These are phyloP conservation scores for Betta splendens DNA, from an alignment of 2,797 vertebrate genomes.

Conservation along the genomic window DNA sequence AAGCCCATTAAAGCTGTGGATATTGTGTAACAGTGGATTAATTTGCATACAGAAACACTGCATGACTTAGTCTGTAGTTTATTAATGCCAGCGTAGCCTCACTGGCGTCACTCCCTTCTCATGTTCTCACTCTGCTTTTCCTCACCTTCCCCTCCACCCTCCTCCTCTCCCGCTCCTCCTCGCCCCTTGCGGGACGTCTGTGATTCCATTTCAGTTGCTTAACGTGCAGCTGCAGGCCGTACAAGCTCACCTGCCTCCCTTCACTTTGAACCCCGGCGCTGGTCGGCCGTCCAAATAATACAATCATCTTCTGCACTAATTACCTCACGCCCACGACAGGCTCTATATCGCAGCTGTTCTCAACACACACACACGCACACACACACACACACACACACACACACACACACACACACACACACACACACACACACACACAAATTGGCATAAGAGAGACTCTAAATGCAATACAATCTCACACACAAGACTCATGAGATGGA, in stretches of 20 bases:
- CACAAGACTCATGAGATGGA: too few species aligned
- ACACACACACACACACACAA: conserved; percentile 20
- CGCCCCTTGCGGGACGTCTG: conserved; percentile 55
- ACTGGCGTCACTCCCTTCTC: conserved; percentile 1
- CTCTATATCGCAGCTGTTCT: conserved; percentile 79
- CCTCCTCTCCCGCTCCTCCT: conserved; percentile 11
- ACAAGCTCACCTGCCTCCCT: conserved; percentile 81
- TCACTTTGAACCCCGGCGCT: conserved; percentile 75
- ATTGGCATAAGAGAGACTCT: conserved; percentile 50
- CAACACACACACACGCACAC: conserved; percentile 35
- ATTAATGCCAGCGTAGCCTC: conserved; percentile 18
- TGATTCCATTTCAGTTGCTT: conserved; percentile 75
- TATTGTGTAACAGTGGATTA: conserved; percentile 2
- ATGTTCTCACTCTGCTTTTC: conserved; percentile 17
- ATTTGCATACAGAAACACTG: conserved; percentile 1
- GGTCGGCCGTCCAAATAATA: conserved; percentile 78
- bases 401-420: conserved; percentile 32
- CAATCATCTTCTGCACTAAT: conserved; percentile 87
- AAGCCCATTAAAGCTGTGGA: neutral
- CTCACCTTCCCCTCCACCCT: conserved; percentile 35
- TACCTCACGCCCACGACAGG: conserved; percentile 76
- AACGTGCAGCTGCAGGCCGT: conserved; percentile 76
- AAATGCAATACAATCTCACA: conserved; percentile 29
- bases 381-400: conserved; percentile 22
- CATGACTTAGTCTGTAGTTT: conserved; percentile 2